Evolutionary conservation across 2,113 vertebrate genomes (phyloP), one percentile per base, ranked within the genome.

Genomic region (Callipepla squamata): DNA sequence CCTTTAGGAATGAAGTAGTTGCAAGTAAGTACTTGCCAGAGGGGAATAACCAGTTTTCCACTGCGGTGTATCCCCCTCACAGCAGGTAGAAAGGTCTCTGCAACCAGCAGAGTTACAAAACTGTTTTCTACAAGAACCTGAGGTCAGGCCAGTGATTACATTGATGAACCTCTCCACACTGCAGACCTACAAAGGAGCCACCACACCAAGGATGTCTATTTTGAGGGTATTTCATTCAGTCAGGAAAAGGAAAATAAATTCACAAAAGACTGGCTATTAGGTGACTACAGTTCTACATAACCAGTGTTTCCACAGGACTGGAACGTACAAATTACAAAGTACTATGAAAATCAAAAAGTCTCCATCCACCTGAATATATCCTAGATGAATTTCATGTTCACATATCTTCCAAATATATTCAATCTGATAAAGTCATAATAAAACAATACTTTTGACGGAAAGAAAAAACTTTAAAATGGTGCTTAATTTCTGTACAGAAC

Each of bases 1-100:
- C 36, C 21, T 87, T 57, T 55, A 58, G 55, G 74, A 94, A 93
- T 45, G 44, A 92, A 85, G 65, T 66, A 87, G 25, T 14, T 63
- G 59, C 40, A 40, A 40, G 40, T 40, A 26, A 89, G 15, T 11
- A 62, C 23, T 77, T 9, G 30, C 70, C 70, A 63, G 66, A 87
- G 48, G 16, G 18, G 3, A 36, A 83, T 79, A 82, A 77, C 7
- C 38, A 74, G 67, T 74, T 77, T n/a, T 72, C 47, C 25, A 45
- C 59, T 21, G 13, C 51, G 22, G 9, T 10, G 2, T n/a, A 25
- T 47, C 44, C 15, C 20, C 10, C 42, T 61, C 28, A 40, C 32
- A 79, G 53, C 3, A 79, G 17, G 13, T 26, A 15, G 42, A 6
- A 92, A 81, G 26, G 18, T 30, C 3, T 30, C 51, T 17, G 7